Conservation (phyloP, 1,140 invertebrate genomes). For the Drosophila sp. region DNA sequence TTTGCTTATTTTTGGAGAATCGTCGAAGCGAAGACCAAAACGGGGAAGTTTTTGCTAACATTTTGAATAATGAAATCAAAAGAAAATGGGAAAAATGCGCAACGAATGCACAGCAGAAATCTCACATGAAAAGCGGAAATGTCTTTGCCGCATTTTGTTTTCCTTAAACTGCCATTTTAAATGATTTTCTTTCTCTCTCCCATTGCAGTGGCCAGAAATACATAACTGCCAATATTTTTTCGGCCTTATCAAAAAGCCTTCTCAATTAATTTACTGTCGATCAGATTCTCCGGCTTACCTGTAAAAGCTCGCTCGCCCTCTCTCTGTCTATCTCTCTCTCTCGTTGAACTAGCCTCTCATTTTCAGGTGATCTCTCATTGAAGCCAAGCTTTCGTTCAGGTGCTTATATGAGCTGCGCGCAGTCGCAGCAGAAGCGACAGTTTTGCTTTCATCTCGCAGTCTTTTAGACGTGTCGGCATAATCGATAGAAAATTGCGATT, state of each 20-base stretch:
- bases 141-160: constrained; percentile 60
- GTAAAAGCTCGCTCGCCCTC: constrained; percentile 11
- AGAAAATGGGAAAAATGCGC: constrained; percentile 52
- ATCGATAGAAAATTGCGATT: background rate
- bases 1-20: constrained; percentile 53
- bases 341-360: background rate
- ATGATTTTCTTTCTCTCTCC: constrained; percentile 27
- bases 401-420: constrained; percentile 70
- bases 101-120: constrained; percentile 55
- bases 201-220: background rate
- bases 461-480: constrained; percentile 43
- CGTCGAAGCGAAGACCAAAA: constrained; percentile 47
- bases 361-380: background rate
- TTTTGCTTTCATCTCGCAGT: constrained; percentile 59
- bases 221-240: constrained; percentile 41
- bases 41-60: constrained; percentile 78
- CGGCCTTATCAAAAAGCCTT: constrained; percentile 39
- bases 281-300: constrained; percentile 40
- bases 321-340: constrained; percentile 9
- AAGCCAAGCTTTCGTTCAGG: constrained; percentile 18
- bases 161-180: constrained; percentile 52
- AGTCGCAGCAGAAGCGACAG: constrained; percentile 53
- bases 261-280: constrained; percentile 33
- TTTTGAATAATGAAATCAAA: constrained; percentile 73
- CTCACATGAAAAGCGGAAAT: constrained; percentile 75